A percentile compares a stretch with the other conserved stretches of the same genome.
Evolutionary conservation across 2,888 invertebrate genomes (phyloP).

Genomic region (Macrophya alboannulata): DNA sequence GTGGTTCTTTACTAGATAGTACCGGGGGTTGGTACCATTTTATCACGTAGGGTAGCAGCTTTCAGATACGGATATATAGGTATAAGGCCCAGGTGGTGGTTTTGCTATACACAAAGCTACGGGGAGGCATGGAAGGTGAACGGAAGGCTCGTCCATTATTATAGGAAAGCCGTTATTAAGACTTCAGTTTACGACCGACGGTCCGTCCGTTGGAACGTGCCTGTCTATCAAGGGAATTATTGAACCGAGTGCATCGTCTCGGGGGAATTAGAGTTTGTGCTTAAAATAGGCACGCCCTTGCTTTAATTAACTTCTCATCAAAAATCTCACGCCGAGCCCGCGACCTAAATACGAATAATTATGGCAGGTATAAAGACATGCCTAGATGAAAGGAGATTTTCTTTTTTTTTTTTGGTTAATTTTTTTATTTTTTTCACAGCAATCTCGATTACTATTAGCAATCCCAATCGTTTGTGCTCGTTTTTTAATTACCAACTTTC

Average conservation of each 20-base stretch:
- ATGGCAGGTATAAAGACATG: neutral
- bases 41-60: constrained; percentile 26
- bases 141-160: constrained; percentile 55
- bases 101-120: constrained; percentile 16
- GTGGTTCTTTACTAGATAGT: constrained; percentile 40
- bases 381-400: neutral
- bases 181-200: constrained; percentile 65
- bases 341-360: constrained; percentile 51
- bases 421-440: neutral
- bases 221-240: constrained; percentile 67
- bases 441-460: constrained; percentile 27
- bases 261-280: constrained; percentile 29
- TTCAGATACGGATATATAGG: neutral
- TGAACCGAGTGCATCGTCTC: constrained; percentile 45
- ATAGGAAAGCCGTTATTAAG: constrained; percentile 72
- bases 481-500: neutral
- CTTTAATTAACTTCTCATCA: constrained; percentile 47
- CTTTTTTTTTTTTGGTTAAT: neutral
- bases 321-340: constrained; percentile 36
- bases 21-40: constrained; percentile 28
- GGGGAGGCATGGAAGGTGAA: neutral
- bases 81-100: constrained; percentile 13
- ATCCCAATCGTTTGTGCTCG: neutral
- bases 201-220: constrained; percentile 62
- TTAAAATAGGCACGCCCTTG: constrained; percentile 51